phyloP scores from a whole-genome alignment of 2,113 vertebrate species.

The Copsychus sechellarum region DNA sequence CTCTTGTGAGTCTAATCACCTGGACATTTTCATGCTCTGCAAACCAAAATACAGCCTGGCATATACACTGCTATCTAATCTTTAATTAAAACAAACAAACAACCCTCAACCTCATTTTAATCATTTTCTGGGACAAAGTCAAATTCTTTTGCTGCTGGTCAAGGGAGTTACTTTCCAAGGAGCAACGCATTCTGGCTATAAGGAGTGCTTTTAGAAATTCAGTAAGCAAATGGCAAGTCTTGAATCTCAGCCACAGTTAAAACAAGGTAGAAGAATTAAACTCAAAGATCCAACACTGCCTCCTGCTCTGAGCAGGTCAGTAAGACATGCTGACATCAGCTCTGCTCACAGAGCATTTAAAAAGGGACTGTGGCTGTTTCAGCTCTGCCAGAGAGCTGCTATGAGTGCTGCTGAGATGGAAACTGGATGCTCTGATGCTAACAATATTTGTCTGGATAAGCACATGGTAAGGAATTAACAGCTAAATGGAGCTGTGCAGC shows the following conservation, averaged over 20 bases:
- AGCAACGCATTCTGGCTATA: not conserved
- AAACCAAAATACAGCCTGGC: not conserved
- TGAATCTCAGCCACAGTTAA: not conserved
- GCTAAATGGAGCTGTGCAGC: not conserved
- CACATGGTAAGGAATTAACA: accelerated
- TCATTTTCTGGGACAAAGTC: not conserved
- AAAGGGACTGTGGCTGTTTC: not conserved
- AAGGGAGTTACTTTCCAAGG: not conserved
- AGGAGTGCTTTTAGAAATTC: not conserved
- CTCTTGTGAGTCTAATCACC: not conserved
- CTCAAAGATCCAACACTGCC: not conserved
- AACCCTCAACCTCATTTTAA: not conserved
- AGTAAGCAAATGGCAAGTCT: not conserved
- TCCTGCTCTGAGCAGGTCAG: not conserved
- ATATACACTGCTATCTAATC: not conserved
- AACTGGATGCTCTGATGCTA: not conserved
- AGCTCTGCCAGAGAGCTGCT: not conserved
- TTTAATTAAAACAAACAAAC: not conserved
- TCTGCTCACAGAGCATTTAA: not conserved
- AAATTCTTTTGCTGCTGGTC: not conserved
- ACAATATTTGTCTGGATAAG: not conserved
- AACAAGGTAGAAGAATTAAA: not conserved
- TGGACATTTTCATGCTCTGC: not conserved
- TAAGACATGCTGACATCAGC: not conserved
- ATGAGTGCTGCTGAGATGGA: not conserved